Percentiles rank a stretch among this genome's conserved stretches.
These are phyloP conservation scores for Clarias batrachus DNA, from an alignment of 2,113 vertebrate species.

Conservation along the genomic window DNA sequence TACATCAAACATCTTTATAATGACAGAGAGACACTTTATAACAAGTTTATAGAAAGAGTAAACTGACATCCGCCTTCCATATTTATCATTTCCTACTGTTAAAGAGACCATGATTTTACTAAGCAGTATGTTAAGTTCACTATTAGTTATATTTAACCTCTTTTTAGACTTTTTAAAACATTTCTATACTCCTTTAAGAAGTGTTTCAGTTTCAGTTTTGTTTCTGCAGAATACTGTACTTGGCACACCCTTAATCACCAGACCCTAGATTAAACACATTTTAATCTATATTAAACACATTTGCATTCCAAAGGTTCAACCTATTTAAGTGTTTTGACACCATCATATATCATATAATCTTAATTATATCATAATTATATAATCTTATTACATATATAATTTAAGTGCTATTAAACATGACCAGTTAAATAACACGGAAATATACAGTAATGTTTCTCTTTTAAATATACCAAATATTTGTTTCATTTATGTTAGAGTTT, in stretches of 20 bases:
- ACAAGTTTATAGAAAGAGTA: background rate
- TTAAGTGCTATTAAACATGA: too few relatives aligned
- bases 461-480: too few relatives aligned
- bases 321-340: too few relatives aligned
- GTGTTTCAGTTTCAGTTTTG: conserved; percentile 61
- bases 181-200: background rate
- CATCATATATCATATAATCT: too few relatives aligned
- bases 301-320: too few relatives aligned
- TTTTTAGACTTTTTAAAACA: background rate
- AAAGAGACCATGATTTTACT: background rate
- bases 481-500: too few relatives aligned
- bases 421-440: too few relatives aligned
- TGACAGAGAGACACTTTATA: background rate
- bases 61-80: background rate
- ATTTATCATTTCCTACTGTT: background rate
- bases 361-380: too few relatives aligned
- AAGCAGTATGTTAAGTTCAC: background rate
- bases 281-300: too few relatives aligned
- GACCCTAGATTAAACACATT: too few relatives aligned
- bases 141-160: background rate
- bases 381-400: too few relatives aligned
- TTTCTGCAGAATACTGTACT: conserved; percentile 45
- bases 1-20: background rate
- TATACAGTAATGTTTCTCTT: too few relatives aligned
- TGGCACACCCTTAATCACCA: background rate